A percentile compares a stretch with the other conserved stretches of the same genome.
Evolutionary conservation across 2,113 vertebrate genomes (phyloP).

Genomic region (Carassius carassius): DNA sequence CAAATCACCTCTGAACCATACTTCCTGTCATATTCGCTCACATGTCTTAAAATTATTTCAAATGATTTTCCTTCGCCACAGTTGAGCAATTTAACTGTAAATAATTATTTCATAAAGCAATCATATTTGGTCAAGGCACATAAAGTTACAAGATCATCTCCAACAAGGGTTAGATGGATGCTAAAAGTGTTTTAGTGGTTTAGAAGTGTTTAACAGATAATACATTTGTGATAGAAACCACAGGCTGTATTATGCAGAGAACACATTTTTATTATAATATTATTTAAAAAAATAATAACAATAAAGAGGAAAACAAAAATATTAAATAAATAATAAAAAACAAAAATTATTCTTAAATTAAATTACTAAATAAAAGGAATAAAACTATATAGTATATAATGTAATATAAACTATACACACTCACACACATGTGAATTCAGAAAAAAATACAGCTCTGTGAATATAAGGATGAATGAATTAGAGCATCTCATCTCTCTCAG

Average conservation of each 20-base stretch:
- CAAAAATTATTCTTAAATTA: no score
- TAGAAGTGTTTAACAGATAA: constrained; percentile 17
- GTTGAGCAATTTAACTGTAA: background rate
- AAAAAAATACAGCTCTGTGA: background rate
- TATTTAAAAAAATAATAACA: no score
- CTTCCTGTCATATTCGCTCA: background rate
- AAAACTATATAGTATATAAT: no score
- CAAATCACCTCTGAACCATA: background rate
- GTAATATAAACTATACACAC: background rate
- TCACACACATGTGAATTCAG: background rate
- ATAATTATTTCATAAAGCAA: background rate
- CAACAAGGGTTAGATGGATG: background rate
- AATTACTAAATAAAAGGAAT: no score
- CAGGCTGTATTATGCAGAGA: constrained; percentile 12
- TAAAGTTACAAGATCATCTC: background rate
- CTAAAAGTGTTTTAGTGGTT: background rate
- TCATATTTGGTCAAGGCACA: background rate
- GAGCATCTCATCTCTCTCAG: background rate
- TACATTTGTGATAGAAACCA: constrained; percentile 9
- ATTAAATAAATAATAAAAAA: no score
- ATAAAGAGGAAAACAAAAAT: no score
- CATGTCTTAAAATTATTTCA: constrained; percentile 8
- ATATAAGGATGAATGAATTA: constrained; percentile 1
- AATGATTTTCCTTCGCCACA: background rate
- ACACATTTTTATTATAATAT: background rate